phyloP scores from a whole-genome alignment of 2,797 vertebrate genomes.

The Argyrosomus regius region DNA sequence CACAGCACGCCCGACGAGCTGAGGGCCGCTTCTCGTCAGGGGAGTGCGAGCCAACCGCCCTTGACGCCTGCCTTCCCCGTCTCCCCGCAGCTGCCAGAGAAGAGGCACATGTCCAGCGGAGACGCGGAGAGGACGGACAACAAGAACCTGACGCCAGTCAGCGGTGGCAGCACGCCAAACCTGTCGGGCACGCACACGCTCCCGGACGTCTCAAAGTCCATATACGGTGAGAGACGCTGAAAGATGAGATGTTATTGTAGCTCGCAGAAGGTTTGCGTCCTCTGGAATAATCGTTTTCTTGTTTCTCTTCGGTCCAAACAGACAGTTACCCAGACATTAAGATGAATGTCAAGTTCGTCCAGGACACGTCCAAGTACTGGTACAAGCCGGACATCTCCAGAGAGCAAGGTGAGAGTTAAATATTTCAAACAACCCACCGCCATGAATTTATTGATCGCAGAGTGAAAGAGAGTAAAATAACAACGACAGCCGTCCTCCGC shows the following conservation, averaged over 20 bases:
- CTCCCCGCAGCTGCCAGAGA: constrained; percentile 92
- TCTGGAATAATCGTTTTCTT: constrained; percentile 1
- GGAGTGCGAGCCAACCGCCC: constrained; percentile 84
- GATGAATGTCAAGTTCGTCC: constrained; percentile 97
- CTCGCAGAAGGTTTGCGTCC: background rate
- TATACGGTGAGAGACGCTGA: constrained; percentile 88
- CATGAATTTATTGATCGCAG: background rate
- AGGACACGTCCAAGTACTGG: constrained; percentile 99
- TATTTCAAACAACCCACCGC: background rate
- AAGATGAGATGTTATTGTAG: background rate
- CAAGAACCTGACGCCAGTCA: constrained; percentile 85
- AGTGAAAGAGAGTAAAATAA: background rate
- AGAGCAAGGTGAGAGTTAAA: constrained; percentile 90
- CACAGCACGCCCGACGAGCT: constrained; percentile 88
- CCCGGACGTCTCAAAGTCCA: constrained; percentile 92
- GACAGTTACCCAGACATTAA: constrained; percentile 95
- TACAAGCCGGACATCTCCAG: constrained; percentile 98
- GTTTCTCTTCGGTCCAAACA: constrained; percentile 62
- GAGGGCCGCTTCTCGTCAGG: constrained; percentile 88
- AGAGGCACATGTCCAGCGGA: constrained; percentile 90
- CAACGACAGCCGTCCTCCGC: background rate
- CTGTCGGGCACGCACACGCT: constrained; percentile 88
- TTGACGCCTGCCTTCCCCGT: constrained; percentile 90
- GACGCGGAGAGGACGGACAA: constrained; percentile 91
- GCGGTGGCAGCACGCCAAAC: constrained; percentile 82